Conservation (phyloP, 2,888 invertebrate species). For the Allolobophora icterica region DNA sequence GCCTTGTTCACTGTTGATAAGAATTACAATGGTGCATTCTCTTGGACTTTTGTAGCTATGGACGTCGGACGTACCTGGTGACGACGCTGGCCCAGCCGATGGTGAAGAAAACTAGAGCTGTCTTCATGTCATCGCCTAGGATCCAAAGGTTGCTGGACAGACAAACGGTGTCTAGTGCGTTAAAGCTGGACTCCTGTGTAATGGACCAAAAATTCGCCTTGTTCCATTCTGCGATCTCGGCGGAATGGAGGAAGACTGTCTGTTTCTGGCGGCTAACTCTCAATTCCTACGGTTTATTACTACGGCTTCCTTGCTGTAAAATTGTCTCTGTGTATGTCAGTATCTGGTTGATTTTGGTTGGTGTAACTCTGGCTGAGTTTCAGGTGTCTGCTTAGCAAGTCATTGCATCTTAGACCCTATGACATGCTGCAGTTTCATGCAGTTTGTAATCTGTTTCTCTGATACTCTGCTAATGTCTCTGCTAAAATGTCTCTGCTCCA, state of each 20-base stretch:
- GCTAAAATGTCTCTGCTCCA: neutral
- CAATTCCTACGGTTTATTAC: neutral
- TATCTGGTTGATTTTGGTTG: neutral
- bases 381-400: neutral
- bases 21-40: neutral
- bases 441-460: neutral
- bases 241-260: neutral
- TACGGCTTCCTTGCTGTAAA: neutral
- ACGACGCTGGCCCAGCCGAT: constrained; percentile 31
- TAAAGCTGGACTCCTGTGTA: neutral
- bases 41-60: constrained; percentile 36
- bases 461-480: neutral
- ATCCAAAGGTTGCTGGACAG: neutral
- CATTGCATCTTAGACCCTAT: neutral
- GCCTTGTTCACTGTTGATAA: neutral
- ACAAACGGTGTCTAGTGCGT: neutral
- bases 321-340: neutral
- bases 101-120: constrained; percentile 35
- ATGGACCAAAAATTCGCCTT: constrained; percentile 17
- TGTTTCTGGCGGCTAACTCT: neutral
- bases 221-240: neutral
- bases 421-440: neutral
- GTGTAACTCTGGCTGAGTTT: neutral
- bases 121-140: neutral
- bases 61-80: constrained; percentile 39